These are phyloP conservation scores for Amphibalanus amphitrite DNA, from an alignment of 1,140 invertebrate genomes.

Conservation along the genomic window DNA sequence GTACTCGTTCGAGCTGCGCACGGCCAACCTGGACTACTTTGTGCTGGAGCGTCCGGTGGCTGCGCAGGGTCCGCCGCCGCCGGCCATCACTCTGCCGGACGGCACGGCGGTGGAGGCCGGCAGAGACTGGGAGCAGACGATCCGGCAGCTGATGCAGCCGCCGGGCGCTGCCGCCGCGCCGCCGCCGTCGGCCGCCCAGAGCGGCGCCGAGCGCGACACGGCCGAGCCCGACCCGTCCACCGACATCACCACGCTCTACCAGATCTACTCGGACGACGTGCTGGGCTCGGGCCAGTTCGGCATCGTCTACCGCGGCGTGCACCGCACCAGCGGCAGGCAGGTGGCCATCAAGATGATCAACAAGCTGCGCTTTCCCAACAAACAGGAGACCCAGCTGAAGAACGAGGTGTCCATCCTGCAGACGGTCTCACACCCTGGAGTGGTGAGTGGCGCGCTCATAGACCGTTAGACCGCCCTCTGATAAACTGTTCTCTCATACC, in stretches of 20 bases:
- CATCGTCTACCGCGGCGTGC: slow-evolving; percentile 84
- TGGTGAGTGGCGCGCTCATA: no score
- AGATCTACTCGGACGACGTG: slow-evolving; percentile 93
- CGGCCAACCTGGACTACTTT: slow-evolving; percentile 68
- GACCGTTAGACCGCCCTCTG: no score
- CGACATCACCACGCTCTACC: slow-evolving; percentile 77
- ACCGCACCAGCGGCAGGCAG: slow-evolving; percentile 59
- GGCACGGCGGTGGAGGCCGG: background rate
- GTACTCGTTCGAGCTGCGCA: slow-evolving; percentile 71
- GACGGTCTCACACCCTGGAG: slow-evolving; percentile 60
- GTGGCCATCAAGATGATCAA: slow-evolving; percentile 98
- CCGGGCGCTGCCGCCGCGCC: slow-evolving; percentile 50
- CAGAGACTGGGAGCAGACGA: slow-evolving; percentile 61
- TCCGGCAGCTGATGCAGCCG: slow-evolving; percentile 71
- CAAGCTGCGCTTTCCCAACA: slow-evolving; percentile 93
- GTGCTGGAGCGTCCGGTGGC: slow-evolving; percentile 32
- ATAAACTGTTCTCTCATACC: no score
- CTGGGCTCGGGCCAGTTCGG: slow-evolving; percentile 96
- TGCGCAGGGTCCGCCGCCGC: no score
- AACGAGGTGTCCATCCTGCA: slow-evolving; percentile 97
- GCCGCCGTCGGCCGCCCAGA: slow-evolving; percentile 32
- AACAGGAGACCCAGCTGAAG: slow-evolving; percentile 95
- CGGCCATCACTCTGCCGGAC: no score
- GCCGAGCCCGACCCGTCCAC: slow-evolving; percentile 50
- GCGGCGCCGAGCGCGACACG: background rate